Evolutionary conservation across 2,797 vertebrate genomes (phyloP), one percentile per base, ranked within the genome.

Genomic region (Pantherophis alleghaniensis): DNA sequence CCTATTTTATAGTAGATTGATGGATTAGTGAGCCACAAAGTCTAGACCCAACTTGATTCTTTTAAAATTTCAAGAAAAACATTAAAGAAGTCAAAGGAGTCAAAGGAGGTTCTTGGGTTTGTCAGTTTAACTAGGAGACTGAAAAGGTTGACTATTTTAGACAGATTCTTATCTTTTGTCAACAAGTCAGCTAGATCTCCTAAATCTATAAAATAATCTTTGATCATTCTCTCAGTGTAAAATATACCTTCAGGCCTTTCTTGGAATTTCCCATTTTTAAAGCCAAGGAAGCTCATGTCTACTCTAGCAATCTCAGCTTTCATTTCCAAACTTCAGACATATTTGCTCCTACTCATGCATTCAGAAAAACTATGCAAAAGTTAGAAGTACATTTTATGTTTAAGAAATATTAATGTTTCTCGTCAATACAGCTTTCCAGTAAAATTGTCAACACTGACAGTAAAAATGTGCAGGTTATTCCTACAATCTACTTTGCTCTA

Each of bases 51-150:
- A 56, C 24, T 55, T 5, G 42, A 93, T 95, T 92, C 0, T 28
- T 24, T 89, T 91, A n/a, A 88, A 51, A 69, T 94, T 91, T 96
- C 89, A 88, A n/a, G 2, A 66, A 66, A 87, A 92, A 1, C 92
- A 87, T 60, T 91, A 93, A 86, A 13, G 92, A 26, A 28, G 11
- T 90, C 22, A n/a, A 59, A 95, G 57, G 11, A 7, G 87, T 91
- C 24, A 83, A 56, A 28, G 60, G 59, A 60, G 11, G 18, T 60
- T 47, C 2, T 14, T 12, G 6, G 86, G 63, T 24, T 28, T n/a
- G 90, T 69, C 28, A 69, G 79, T 60, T 61, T 56, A 87, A 24
- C 37, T 28, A 32, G 37, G 22, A 51, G 26, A 93, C 26, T 20
- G 79, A 63, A 87, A 93, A 90, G 51, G 20, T 59, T 69, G 74